Evolutionary conservation across 2,888 invertebrate genomes (phyloP), one percentile per base, ranked within the genome.

Genomic region (Drosophila longiperda): DNA sequence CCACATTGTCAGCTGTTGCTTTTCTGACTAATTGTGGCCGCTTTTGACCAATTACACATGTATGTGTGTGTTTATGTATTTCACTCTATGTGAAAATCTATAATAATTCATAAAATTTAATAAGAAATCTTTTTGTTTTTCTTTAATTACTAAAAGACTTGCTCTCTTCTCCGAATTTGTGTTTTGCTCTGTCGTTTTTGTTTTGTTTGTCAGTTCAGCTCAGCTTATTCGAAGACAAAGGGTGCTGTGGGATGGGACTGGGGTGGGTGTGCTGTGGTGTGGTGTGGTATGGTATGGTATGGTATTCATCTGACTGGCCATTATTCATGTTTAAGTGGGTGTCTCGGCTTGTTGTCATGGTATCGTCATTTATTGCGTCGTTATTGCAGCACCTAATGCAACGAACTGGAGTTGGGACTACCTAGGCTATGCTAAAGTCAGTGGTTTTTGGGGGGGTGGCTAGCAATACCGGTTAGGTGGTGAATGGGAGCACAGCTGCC

Each of bases 291-390:
- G 11, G 29, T 32, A 20, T n/a, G n/a, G n/a, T 17, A 5, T 17
- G 11, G 29, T 32, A 20, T 42, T 40, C 57, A 32, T 42, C 57
- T 57, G 48, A 54, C 61, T 66, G 62, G 65, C 75, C 71, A 86
- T 87, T 87, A 86, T 86, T 81, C 90, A 90, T 84, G 89, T 81
- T 89, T 80, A 90, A 82, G 89, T 80, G 77, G 79, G 85, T 77
- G 80, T 90, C 82, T 82, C 90, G 78, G 77, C 78, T 69, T 83
- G 84, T 90, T 81, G 80, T 73, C 75, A 81, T 88, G 83, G 76
- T 66, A 74, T 83, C 88, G 86, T 87, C 90, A 83, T 84, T 89
- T 87, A 83, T 89, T 81, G 83, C 86, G 80, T 86, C 86, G 84
- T 83, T 87, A 87, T 89, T 87, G 84, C 73, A 73, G 85, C 90